phyloP scores from a whole-genome alignment of 2,797 vertebrate genomes.

The Pteropus rufus region DNA sequence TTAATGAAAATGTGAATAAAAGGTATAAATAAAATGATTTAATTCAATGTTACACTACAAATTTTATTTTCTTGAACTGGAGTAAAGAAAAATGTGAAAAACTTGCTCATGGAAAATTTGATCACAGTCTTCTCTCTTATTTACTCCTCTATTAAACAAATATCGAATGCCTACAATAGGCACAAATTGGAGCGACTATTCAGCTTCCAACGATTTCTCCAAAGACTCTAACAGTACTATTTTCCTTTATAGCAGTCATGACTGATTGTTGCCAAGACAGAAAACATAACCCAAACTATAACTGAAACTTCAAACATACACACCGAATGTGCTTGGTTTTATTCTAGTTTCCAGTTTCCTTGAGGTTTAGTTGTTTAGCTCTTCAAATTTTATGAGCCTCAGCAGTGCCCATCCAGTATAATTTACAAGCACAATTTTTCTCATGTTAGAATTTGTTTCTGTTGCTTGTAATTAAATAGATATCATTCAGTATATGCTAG shows the following conservation, averaged over 20 bases:
- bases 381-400: not conserved
- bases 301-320: not conserved
- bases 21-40: not conserved
- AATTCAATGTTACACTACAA: not conserved
- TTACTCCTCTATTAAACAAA: not conserved
- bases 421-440: not conserved
- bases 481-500: not conserved
- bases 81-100: not conserved
- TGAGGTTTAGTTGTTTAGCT: not conserved
- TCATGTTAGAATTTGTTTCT: not conserved
- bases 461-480: not conserved
- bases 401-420: not conserved
- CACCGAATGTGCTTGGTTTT: accelerated
- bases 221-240: not conserved
- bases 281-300: not conserved
- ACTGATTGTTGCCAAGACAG: not conserved
- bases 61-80: not conserved
- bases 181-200: not conserved
- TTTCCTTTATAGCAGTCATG: not conserved
- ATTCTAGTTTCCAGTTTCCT: not conserved
- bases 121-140: not conserved
- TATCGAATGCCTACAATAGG: not conserved
- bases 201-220: not conserved
- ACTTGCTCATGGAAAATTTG: not conserved
- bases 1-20: not conserved